Evolutionary conservation across 2,797 vertebrate species (phyloP), one percentile per base, ranked within the genome.

Genomic region (Leptodactylus fallax): DNA sequence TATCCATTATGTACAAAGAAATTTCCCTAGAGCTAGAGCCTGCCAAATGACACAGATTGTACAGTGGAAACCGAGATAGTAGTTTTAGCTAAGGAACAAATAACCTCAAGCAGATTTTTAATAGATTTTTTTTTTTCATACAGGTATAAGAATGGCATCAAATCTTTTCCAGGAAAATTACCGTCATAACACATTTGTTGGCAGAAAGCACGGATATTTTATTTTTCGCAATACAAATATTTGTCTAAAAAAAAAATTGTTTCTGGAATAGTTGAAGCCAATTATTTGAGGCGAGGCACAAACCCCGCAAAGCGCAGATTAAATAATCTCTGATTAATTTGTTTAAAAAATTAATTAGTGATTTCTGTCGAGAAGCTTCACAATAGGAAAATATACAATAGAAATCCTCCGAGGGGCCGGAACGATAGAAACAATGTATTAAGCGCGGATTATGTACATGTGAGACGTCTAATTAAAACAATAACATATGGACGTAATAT

Each of bases 401-500:
- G 85, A 81, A 88, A 88, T 85, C 76, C 76, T 85, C 71, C 17
- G 58, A 88, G 82, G 53, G 79, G 77, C 51, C 45, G 19, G 82
- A 74, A 84, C 36, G 82, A 51, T 65, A 69, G 87, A 80, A 74
- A 80, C 82, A 74, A 72, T 80, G 67, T 80, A 85, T 85, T 61
- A 80, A 69, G 23, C 13, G 55, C 65, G 61, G 65, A 85, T 88
- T 85, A 72, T 85, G 82, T 81, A 80, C 82, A 72, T 74, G 77
- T 53, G 77, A 88, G 82, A 85, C 77, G 51, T 51, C 58, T 80
- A 80, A 80, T 85, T 85, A 85, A 86, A 89, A 74, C 83, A 58
- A 81, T 88, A 88, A 89, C 83, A 89, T 89, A 89, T 82, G 83
- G 83, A 49, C n/a, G 58, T 85, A 76, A 81, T 85, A 81, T 85